Conservation (phyloP, 2,113 vertebrate genomes). For the Euleptes europaea region DNA sequence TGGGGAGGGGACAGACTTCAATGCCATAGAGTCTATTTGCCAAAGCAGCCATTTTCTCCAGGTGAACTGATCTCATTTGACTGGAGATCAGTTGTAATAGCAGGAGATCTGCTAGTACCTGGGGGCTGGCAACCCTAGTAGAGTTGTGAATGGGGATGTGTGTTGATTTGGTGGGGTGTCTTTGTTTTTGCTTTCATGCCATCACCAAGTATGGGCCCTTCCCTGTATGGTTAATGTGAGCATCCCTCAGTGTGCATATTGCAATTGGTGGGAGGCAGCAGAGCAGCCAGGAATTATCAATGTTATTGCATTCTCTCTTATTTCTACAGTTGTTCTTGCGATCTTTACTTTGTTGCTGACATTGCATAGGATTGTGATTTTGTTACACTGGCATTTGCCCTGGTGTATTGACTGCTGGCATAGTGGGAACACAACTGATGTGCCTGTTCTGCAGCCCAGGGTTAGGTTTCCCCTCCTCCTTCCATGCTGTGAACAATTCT, state of each 20-base stretch:
- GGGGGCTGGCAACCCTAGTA: not conserved
- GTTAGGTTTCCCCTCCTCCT: not conserved
- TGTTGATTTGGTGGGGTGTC: not conserved
- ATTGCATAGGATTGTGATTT: not conserved
- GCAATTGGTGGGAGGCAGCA: not conserved
- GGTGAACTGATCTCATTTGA: no score
- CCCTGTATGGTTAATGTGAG: not conserved
- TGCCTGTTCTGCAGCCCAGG: not conserved
- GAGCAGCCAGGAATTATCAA: not conserved
- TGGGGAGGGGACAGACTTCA: no score
- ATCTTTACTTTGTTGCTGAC: not conserved
- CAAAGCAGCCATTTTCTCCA: no score
- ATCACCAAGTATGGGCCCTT: not conserved
- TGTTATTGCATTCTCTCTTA: no score
- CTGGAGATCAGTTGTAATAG: not conserved
- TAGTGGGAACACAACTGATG: not conserved
- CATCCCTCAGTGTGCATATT: not conserved
- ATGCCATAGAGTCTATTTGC: no score
- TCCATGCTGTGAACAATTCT: not conserved
- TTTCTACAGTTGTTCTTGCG: not conserved
- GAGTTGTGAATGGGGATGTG: not conserved
- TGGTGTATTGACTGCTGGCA: not conserved
- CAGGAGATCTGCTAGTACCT: not conserved
- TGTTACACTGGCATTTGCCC: not conserved
- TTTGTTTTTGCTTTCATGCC: not conserved